phyloP scores from a whole-genome alignment of 1,140 invertebrate species.

The Macrostomum lignano region DNA sequence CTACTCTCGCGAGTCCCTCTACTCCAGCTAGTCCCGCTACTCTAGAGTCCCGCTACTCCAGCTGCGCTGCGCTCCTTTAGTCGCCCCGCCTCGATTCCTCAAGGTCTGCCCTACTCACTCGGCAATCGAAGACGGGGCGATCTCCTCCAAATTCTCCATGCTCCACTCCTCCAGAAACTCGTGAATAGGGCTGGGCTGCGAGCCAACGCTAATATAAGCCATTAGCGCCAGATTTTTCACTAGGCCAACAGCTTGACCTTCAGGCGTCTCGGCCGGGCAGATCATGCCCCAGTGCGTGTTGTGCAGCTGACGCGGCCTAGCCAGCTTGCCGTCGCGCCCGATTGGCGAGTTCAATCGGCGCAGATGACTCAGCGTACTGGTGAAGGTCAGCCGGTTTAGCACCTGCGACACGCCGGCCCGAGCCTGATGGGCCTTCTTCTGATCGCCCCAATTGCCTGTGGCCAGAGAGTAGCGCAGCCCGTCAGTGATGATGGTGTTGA shows the following conservation, averaged over 20 bases:
- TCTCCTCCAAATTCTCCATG: conserved; percentile 97
- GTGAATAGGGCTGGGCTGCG: conserved; percentile 79
- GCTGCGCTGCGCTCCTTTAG: too few species aligned
- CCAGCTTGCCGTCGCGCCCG: conserved; percentile 83
- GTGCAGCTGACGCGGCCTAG: conserved; percentile 82
- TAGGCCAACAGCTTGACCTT: conserved; percentile 43
- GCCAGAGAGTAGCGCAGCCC: conserved; percentile 85
- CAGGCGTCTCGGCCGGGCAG: conserved; percentile 92
- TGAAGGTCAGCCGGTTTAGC: conserved; percentile 55
- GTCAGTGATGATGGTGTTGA: conserved; percentile 86
- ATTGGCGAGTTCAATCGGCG: conserved; percentile 87
- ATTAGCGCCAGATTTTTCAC: conserved; percentile 93
- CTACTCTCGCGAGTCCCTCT: too few species aligned
- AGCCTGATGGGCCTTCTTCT: conserved; percentile 94
- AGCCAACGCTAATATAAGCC: conserved; percentile 96
- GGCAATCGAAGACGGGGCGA: conserved; percentile 68
- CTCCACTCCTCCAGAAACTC: conserved; percentile 99
- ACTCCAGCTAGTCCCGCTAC: too few species aligned
- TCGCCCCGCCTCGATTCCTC: too few species aligned
- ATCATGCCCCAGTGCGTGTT: conserved; percentile 98
- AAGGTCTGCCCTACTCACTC: too few species aligned
- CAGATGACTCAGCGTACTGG: conserved; percentile 83
- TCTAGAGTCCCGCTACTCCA: too few species aligned
- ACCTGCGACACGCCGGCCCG: conserved; percentile 60
- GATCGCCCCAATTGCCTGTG: conserved; percentile 97